Percentiles rank a stretch among this genome's conserved stretches.
These are phyloP conservation scores for Egretta garzetta DNA, from an alignment of 2,113 vertebrate genomes.

Conservation along the genomic window DNA sequence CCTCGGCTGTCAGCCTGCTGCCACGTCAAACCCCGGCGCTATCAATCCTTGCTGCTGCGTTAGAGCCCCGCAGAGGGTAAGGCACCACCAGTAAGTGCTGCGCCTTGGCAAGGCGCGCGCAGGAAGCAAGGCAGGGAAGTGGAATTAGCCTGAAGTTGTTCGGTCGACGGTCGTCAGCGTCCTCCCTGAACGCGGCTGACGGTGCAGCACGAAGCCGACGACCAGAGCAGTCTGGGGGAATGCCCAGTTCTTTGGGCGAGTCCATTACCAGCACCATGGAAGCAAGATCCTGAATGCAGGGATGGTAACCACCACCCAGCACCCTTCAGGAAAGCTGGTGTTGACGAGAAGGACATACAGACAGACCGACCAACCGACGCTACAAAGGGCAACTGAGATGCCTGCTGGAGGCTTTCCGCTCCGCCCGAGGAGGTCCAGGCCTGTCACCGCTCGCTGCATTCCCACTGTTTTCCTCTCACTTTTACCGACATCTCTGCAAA, in stretches of 20 bases:
- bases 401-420: not conserved
- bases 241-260: not conserved
- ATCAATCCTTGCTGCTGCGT: not conserved
- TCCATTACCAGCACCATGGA: not conserved
- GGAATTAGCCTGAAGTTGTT: not conserved
- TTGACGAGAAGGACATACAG: not conserved
- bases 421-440: not conserved
- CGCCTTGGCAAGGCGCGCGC: fast-evolving
- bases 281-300: not conserved
- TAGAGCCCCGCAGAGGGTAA: not conserved
- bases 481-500: not conserved
- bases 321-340: not conserved
- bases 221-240: not conserved
- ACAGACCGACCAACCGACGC: not conserved
- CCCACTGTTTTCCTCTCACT: not conserved
- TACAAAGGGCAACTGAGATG: not conserved
- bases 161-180: not conserved
- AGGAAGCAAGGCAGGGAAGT: not conserved
- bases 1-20: not conserved
- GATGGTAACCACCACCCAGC: not conserved
- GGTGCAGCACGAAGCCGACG: not conserved
- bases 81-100: not conserved
- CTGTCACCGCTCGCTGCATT: not conserved
- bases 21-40: fast-evolving
- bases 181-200: not conserved